Evolutionary conservation across 2,888 invertebrate genomes (phyloP), one percentile per base, ranked within the genome.

Genomic region (Callosobruchus maculatus): DNA sequence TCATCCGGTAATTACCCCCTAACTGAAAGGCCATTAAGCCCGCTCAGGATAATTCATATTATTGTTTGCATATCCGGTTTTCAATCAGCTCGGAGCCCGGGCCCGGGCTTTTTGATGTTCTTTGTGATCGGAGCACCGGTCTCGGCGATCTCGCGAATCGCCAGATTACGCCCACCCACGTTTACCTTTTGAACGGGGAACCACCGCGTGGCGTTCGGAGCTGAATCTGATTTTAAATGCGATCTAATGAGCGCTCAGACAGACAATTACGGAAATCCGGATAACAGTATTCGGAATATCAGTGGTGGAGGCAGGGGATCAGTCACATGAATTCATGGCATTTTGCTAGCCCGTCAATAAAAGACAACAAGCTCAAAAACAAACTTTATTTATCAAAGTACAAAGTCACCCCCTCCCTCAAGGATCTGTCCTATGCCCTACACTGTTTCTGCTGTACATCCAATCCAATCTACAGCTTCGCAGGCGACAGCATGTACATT

Each of bases 131-230:
- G 49, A 49, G 49, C 49, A 49, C 49, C 4, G 9, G 9, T 49
- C 49, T 49, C 49, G 1, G 9, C 13, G 13, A 13, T 49, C 49
- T 49, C 49, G 49, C 18, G 1, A 49, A 18, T 18, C 49, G 79
- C 74, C 75, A 74, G 77, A 74, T 78, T 77, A 78, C 79, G 80
- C 79, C 77, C 78, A 30, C 3, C 30, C n/a, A 80, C 75, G 72
- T 75, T 75, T 74, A 72, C 73, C 22, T 74, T 73, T 72, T 69
- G 49, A 49, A 49, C 49, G 49, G n/a, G 30, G 13, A 49, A 13
- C 49, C 49, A 7, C 5, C 1, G 49, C 49, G 26, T 26, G 26
- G 26, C 2, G 7, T 49, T 49, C 49, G 4, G 49, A 18, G 13
- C 18, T 13, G 49, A 49, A 49, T 49, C 49, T 49, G 49, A 49